Base-by-base conservation (phyloP, 2,888 invertebrate genomes). In the Philereme vetulata region DNA sequence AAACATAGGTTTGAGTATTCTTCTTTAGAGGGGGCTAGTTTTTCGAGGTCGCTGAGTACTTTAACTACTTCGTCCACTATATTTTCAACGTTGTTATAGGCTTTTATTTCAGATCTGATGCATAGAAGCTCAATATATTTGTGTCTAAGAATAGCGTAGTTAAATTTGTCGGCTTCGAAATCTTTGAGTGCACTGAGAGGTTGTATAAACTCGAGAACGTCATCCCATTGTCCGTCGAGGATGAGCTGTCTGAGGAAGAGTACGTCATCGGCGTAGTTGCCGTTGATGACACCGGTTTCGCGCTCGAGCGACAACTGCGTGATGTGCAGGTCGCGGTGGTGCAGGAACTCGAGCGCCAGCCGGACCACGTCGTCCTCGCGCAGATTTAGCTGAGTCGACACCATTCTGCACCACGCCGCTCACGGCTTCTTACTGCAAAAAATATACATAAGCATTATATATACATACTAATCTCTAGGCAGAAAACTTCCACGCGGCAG, bases 141-240 rank as follows among this genome's bases (percentile, higher is more conserved):
- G 90, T 98, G 98, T 76, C 97, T 95, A 58, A 97, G 93, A 66
- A 98, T 96, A 59, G 96, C 94, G 81, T 97, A 98, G 73, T 96
- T 96, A 85, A 98, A 97, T 82, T 95, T 95, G 74, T 96, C 94
- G 81, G 95, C 94, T 83, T 98, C 96, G 85, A 98, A 98, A 45
- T 95, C 94, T 75, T 95, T 95, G 62, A 96, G 87, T 7, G 95
- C 95, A 80, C 97, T 96, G 55, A 99, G 93, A 0, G 99, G 99
- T 89, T 98, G 98, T 62, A 98, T 96, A 86, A 99, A 99, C 83
- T 98, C 98, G 62, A 98, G 91, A 0, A 97, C 98, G 84, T 98
- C 98, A 87, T 99, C 98, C 99, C 99, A 99, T 88, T 98, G 98
- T 11, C 99, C 99, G 85, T 99, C 99, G 56, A 99, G 94, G 71